Conservation (phyloP, 1,140 invertebrate species). For the Cataglyphis hispanica region DNA sequence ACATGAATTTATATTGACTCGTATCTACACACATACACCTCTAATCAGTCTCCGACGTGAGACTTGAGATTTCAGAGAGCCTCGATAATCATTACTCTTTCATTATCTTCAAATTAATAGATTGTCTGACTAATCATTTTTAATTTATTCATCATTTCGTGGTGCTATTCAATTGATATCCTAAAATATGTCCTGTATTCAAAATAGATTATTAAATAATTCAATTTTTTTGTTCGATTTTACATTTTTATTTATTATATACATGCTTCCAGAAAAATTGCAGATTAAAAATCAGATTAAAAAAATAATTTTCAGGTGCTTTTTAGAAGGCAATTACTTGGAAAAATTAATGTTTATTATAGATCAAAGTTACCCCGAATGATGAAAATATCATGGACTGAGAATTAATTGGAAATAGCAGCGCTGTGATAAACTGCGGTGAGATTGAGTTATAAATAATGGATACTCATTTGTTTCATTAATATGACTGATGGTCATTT, state of each 20-base stretch:
- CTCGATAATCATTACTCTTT: background rate
- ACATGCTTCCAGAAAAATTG: background rate
- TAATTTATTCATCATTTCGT: background rate
- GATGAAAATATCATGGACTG: slow-evolving; percentile 7
- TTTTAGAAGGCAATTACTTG: background rate
- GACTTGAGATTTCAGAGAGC: background rate
- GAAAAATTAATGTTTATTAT: background rate
- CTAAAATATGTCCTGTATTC: background rate
- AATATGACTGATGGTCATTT: background rate
- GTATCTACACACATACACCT: background rate
- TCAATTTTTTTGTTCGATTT: background rate
- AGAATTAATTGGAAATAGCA: background rate
- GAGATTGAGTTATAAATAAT: slow-evolving; percentile 6
- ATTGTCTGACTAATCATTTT: background rate
- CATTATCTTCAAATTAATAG: background rate
- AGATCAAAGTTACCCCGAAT: background rate
- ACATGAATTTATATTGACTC: slow-evolving; percentile 45
- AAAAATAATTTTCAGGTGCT: background rate
- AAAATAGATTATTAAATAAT: background rate
- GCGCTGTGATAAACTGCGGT: background rate
- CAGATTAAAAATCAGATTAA: slow-evolving; percentile 1
- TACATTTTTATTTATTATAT: background rate
- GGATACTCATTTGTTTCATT: background rate
- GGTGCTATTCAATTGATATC: background rate
- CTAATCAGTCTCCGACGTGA: background rate